Evolutionary conservation across 2,888 invertebrate species (phyloP).

Genomic region (Sclerodermus sp.): DNA sequence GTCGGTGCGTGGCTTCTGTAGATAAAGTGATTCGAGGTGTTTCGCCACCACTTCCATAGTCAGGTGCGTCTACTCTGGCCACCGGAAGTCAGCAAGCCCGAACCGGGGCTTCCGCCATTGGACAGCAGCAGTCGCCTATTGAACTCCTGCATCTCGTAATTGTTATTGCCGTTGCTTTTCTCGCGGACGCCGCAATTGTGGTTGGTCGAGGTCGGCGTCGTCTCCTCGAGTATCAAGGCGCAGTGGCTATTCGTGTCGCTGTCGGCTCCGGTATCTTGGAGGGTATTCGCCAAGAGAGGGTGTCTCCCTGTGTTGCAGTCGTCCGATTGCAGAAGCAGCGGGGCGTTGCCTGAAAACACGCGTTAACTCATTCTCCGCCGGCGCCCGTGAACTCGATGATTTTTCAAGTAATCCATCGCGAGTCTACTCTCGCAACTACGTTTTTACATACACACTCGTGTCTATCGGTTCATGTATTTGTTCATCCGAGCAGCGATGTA

Average conservation of each 20-base stretch:
- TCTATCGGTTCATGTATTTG: no score
- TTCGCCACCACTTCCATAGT: constrained; percentile 55
- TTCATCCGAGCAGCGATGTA: no score
- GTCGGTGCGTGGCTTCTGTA: constrained; percentile 49
- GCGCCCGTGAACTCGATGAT: no score
- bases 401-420: no score
- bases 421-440: no score
- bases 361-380: no score
- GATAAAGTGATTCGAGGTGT: constrained; percentile 48
- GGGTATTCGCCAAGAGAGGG: constrained; percentile 45
- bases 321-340: constrained; percentile 46
- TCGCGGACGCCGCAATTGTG: constrained; percentile 55
- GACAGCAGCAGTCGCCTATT: constrained; percentile 55
- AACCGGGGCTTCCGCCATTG: constrained; percentile 51
- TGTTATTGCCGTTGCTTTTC: constrained; percentile 76
- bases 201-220: constrained; percentile 50
- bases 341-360: constrained; percentile 48
- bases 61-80: constrained; percentile 54
- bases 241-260: constrained; percentile 64
- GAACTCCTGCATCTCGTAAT: constrained; percentile 78
- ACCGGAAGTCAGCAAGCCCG: constrained; percentile 61
- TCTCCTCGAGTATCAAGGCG: constrained; percentile 61
- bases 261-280: constrained; percentile 62
- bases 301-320: constrained; percentile 57
- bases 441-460: no score